Conservation (phyloP, 92 coral and sea anemone genomes). For the Epizoanthus stellaris region DNA sequence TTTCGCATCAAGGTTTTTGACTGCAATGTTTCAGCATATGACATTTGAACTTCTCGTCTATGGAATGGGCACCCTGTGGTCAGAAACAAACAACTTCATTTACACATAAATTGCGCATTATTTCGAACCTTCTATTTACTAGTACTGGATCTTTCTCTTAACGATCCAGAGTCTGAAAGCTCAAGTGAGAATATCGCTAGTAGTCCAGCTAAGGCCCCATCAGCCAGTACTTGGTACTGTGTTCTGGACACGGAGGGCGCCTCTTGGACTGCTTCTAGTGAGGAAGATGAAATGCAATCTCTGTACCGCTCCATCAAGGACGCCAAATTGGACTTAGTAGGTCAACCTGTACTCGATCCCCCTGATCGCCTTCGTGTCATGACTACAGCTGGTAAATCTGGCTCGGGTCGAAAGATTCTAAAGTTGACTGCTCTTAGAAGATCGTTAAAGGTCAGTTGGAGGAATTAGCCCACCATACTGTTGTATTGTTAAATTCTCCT, state of each 20-base stretch:
- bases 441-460: constrained; percentile 78
- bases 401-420: constrained; percentile 49
- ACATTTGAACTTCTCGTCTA: too few species aligned
- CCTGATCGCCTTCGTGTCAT: constrained; percentile 76
- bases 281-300: constrained; percentile 75
- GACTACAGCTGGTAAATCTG: constrained; percentile 58
- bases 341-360: constrained; percentile 72
- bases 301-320: constrained; percentile 76
- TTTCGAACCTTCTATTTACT: neutral
- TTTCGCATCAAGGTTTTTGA: too few species aligned
- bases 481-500: neutral
- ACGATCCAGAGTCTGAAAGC: constrained; percentile 22
- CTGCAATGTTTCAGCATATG: too few species aligned
- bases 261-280: constrained; percentile 59
- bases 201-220: neutral
- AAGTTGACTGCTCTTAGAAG: constrained; percentile 73
- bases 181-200: neutral
- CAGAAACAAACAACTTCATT: too few species aligned
- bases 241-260: constrained; percentile 54
- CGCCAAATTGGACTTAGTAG: constrained; percentile 80
- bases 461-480: neutral
- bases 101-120: neutral
- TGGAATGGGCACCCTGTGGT: too few species aligned
- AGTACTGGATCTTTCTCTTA: constrained; percentile 16
- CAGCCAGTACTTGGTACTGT: constrained; percentile 71